phyloP scores from a whole-genome alignment of 2,888 invertebrate species.

The Orchestes rusci region DNA sequence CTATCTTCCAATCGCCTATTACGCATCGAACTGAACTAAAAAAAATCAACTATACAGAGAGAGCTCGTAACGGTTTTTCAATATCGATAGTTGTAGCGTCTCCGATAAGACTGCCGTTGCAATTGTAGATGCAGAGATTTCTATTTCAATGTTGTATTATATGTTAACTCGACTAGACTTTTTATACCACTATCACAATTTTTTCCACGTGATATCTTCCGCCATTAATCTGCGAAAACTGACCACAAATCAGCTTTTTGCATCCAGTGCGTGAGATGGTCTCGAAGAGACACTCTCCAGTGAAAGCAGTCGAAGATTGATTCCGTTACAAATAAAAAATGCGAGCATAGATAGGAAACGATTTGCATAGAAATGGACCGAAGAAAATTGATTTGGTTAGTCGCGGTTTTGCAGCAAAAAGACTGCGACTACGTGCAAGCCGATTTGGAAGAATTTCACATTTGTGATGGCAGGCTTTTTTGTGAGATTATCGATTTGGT shows the following conservation, averaged over 20 bases:
- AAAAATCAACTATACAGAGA: constrained; percentile 15
- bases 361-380: constrained; percentile 25
- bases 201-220: too few relatives aligned
- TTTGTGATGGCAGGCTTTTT: constrained; percentile 15
- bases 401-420: constrained; percentile 18
- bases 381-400: constrained; percentile 21
- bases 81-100: constrained; percentile 19
- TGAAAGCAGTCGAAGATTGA: constrained; percentile 22
- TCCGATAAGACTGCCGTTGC: constrained; percentile 12
- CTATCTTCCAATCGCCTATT: constrained; percentile 22
- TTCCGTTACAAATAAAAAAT: constrained; percentile 16
- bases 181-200: too few relatives aligned
- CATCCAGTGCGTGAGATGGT: too few relatives aligned
- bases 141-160: constrained; percentile 5
- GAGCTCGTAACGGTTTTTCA: constrained; percentile 18
- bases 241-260: too few relatives aligned
- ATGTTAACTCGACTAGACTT: too few relatives aligned
- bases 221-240: too few relatives aligned
- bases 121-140: constrained; percentile 14
- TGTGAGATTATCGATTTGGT: constrained; percentile 8
- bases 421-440: constrained; percentile 15
- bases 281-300: too few relatives aligned
- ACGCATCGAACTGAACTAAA: constrained; percentile 12
- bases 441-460: constrained; percentile 17
- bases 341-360: constrained; percentile 24